These are phyloP conservation scores for Idaea straminata DNA, from an alignment of 2,888 invertebrate species.

Conservation along the genomic window DNA sequence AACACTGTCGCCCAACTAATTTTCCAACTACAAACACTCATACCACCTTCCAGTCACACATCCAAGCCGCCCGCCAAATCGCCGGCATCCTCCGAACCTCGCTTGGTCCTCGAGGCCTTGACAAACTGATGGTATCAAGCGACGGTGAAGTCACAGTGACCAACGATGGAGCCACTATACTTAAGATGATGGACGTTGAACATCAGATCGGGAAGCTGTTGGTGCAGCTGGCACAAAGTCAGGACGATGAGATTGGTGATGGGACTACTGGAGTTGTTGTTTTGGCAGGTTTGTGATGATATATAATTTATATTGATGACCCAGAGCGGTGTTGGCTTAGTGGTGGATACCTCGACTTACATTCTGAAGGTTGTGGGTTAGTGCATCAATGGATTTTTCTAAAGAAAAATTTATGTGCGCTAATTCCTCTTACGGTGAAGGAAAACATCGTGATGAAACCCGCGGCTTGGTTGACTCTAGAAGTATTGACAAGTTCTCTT, in stretches of 20 bases:
- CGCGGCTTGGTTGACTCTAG: too few relatives aligned
- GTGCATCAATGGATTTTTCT: too few relatives aligned
- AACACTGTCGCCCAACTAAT: background rate
- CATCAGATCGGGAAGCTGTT: conserved; percentile 98
- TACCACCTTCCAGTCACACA: conserved; percentile 89
- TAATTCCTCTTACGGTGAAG: too few relatives aligned
- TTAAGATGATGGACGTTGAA: conserved; percentile 99
- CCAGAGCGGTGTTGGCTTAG: too few relatives aligned
- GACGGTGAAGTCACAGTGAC: conserved; percentile 99
- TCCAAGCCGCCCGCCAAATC: conserved; percentile 96
- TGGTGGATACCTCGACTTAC: too few relatives aligned
- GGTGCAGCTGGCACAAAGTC: conserved; percentile 98
- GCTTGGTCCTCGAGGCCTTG: conserved; percentile 97
- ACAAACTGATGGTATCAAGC: conserved; percentile 97
- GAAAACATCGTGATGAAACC: too few relatives aligned
- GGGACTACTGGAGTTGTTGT: conserved; percentile 99
- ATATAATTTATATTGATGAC: too few relatives aligned
- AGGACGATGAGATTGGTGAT: conserved; percentile 99
- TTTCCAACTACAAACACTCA: conserved; percentile 2
- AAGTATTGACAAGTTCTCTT: too few relatives aligned
- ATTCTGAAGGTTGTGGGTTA: too few relatives aligned
- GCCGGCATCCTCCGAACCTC: conserved; percentile 94
- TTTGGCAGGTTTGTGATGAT: conserved; percentile 76
- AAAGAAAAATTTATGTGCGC: too few relatives aligned
- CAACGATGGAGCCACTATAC: conserved; percentile 99